Conservation (phyloP, 2,888 invertebrate species). For the Cantharis flavilabris region DNA sequence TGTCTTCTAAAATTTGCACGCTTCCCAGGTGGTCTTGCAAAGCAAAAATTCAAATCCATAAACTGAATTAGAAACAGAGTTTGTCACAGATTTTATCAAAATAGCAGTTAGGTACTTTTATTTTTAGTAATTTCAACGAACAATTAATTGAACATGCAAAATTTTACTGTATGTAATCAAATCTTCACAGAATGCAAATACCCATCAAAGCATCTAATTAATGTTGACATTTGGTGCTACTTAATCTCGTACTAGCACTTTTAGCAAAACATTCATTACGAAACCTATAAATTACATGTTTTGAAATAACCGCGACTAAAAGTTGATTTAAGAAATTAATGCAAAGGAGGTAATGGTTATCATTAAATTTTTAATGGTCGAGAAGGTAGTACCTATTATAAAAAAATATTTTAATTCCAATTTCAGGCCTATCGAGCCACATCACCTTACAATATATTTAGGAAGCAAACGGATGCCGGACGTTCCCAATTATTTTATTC, state of each 20-base stretch:
- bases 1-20: background rate
- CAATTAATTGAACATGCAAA: background rate
- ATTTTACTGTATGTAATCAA: background rate
- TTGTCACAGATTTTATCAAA: background rate
- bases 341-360: background rate
- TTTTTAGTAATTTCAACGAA: background rate
- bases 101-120: background rate
- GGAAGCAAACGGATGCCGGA: background rate
- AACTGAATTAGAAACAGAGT: background rate
- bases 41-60: background rate
- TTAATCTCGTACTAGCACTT: background rate
- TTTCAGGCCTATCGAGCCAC: slow-evolving; percentile 25
- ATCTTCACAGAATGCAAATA: background rate
- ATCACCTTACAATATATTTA: slow-evolving; percentile 16
- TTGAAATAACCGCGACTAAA: background rate
- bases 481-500: background rate
- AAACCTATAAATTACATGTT: background rate
- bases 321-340: background rate
- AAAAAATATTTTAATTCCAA: background rate
- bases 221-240: background rate
- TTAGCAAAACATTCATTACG: background rate
- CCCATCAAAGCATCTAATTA: background rate
- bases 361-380: background rate
- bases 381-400: background rate
- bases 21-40: background rate